Base-by-base conservation (phyloP, 2,888 invertebrate genomes). In the Thumatha senex region DNA sequence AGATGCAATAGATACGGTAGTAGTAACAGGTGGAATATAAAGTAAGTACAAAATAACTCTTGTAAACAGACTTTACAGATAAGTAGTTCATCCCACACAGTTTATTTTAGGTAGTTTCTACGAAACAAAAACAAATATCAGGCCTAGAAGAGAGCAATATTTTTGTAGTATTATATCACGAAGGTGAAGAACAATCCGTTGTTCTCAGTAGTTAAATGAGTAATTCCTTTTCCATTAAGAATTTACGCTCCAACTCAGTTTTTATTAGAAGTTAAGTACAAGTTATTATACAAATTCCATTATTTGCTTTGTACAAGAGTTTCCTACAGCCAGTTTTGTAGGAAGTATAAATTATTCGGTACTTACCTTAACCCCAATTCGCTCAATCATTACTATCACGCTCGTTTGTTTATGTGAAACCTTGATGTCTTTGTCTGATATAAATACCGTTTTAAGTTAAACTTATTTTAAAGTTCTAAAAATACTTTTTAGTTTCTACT, bases 311-410 rank as follows among this genome's bases (percentile, higher is more conserved):
- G 44, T 47, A 33, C 31, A 47, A 39, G 56, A 36, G 47, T 56
- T 62, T 36, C 59, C 52, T 61, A 72, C 70, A 71, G 67, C 50
- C 42, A 58, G 67, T 70, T 72, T 67, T 72, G 65, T 62, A 83
- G 83, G 82, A 84, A 84, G 76, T 70, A 69, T 66, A 57, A 18
- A 38, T 63, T 60, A 61, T 68, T 67, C 56, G 62, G 72, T 65
- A 54, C 60, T 82, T 70, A 73, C 88, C 88, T 89, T 88, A 78
- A 86, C 88, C 88, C 72, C 76, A 72, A 74, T 87, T 58, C 54
- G 52, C 42, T 44, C 58, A 72, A 73, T 74, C 59, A 72, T 74
- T 67, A 62, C 49, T 48, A 74, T 84, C 67, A 85, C 84, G 79
- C 86, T 84, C 73, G 31, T 67, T 60, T 48, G 45, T 68, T 56